Percentiles rank a stretch among this genome's conserved stretches.
Conservation (phyloP, 1,140 invertebrate species). For the Phymorhynchus buccinoides region DNA sequence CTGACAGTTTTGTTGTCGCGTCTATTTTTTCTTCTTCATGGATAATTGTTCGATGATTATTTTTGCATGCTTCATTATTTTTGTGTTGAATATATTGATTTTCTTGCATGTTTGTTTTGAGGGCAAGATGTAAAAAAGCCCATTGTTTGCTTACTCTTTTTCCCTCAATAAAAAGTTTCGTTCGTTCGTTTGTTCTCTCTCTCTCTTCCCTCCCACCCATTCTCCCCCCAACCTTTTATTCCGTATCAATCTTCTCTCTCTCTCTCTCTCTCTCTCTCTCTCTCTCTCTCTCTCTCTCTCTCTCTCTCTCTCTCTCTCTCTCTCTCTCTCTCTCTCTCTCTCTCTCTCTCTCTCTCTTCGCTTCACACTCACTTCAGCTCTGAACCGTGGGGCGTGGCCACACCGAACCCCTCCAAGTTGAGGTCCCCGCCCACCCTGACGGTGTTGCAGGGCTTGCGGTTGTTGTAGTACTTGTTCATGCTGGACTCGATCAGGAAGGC, state of each 20-base stretch:
- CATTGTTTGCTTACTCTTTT: too few species aligned
- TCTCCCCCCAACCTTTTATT: not conserved
- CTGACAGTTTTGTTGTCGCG: too few species aligned
- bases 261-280: too few species aligned
- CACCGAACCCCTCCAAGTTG: constrained; percentile 94
- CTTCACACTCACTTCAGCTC: constrained; percentile 82
- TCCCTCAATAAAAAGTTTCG: too few species aligned
- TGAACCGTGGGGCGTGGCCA: constrained; percentile 92
- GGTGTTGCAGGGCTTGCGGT: constrained; percentile 93
- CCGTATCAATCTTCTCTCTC: too few species aligned
- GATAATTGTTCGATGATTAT: too few species aligned
- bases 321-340: constrained; percentile 23
- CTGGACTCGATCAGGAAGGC: constrained; percentile 94
- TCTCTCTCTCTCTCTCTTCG: constrained; percentile 20
- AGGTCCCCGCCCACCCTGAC: constrained; percentile 92
- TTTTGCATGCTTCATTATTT: too few species aligned
- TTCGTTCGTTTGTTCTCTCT: too few species aligned
- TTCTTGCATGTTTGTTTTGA: too few species aligned
- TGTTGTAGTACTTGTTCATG: constrained; percentile 95
- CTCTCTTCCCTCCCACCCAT: not conserved
- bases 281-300: constrained; percentile 27
- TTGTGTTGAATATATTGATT: too few species aligned
- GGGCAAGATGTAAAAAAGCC: too few species aligned
- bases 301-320: constrained; percentile 24
- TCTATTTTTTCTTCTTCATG: not conserved